phyloP scores from a whole-genome alignment of 2,888 invertebrate genomes.

The Spicauda simplicius region DNA sequence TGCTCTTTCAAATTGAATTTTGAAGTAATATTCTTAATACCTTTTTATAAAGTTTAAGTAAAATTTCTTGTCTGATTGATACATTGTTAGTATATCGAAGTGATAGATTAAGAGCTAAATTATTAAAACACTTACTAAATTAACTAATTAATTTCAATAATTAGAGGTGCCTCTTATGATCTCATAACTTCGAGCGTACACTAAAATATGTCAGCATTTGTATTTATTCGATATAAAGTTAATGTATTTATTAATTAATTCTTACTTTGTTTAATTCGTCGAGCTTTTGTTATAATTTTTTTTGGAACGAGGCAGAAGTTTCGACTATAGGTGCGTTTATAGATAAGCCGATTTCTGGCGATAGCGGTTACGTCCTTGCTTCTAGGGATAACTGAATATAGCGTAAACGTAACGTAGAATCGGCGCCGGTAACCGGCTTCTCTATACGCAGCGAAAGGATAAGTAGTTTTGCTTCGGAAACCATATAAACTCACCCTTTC shows the following conservation, averaged over 20 bases:
- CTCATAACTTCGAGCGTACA: conserved; percentile 47
- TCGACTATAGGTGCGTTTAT: conserved; percentile 7
- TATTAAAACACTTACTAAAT: conserved; percentile 13
- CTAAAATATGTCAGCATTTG: conserved; percentile 41
- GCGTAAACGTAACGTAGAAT: neutral
- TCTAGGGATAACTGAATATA: neutral
- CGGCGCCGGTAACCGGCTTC: conserved; percentile 2
- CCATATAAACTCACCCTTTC: neutral
- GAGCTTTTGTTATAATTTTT: neutral
- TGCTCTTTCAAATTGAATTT: too few relatives aligned
- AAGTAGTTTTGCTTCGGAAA: neutral
- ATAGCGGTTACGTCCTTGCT: neutral
- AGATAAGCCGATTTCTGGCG: neutral
- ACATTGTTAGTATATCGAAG: neutral
- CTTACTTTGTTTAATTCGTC: conserved; percentile 15
- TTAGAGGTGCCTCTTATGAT: conserved; percentile 52
- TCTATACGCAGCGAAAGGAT: neutral
- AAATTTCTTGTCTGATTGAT: neutral
- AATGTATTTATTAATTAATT: conserved; percentile 37
- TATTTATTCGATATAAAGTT: conserved; percentile 35
- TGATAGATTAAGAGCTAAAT: conserved; percentile 30
- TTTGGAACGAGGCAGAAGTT: neutral
- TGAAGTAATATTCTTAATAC: too few relatives aligned
- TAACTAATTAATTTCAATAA: conserved; percentile 32
- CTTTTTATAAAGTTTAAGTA: too few relatives aligned